Base-by-base conservation (phyloP, 1,140 invertebrate genomes). In the Arion vulgaris region DNA sequence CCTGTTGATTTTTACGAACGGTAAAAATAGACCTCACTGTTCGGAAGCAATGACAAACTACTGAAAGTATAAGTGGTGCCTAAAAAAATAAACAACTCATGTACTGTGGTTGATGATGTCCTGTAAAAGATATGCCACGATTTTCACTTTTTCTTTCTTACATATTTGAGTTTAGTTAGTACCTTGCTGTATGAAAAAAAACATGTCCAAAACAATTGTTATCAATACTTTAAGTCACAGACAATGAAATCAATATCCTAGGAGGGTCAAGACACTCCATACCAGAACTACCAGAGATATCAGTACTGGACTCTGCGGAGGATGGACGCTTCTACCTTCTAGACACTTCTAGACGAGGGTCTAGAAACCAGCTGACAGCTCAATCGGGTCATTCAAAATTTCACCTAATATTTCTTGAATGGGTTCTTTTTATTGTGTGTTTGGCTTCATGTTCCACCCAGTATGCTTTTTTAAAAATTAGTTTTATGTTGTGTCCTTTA, bases 261-360 rank as follows among this genome's bases (percentile, higher is more conserved):
- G 78, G 78, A 71, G 78, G 78, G 15, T n/a, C 62, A n/a, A 80
- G 86, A n/a, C 80, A 79, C 57, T 85, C 84, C 28, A 83, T 86
- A 53, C 83, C 84, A 28, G 72, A 77, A 68, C 82, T 82, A 23
- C 69, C 83, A 28, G 87, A 87, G 57, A 87, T 89, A 15, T 84
- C 86, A 13, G 53, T 89, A 34, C 74, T 84, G 19, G 87, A 88
- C 66, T 85, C 87, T 0, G 4, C 11, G 38, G 87, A 87, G 62
- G 87, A 89, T 71, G 88, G 88, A 38, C 85, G 86, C 32, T 82
- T 88, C 38, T 68, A 87, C 28, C 80, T 89, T 80, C 84, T 89
- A 0, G 41, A 45, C n/a, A 72, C 84, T 73, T 68, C 57, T 57
- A 77, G 80, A 13, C 74, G 81, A 49, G 76, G 85, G 45, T 81